Conservation (phyloP, 2,797 vertebrate genomes). For the Tokudaia tokunoshimensis region DNA sequence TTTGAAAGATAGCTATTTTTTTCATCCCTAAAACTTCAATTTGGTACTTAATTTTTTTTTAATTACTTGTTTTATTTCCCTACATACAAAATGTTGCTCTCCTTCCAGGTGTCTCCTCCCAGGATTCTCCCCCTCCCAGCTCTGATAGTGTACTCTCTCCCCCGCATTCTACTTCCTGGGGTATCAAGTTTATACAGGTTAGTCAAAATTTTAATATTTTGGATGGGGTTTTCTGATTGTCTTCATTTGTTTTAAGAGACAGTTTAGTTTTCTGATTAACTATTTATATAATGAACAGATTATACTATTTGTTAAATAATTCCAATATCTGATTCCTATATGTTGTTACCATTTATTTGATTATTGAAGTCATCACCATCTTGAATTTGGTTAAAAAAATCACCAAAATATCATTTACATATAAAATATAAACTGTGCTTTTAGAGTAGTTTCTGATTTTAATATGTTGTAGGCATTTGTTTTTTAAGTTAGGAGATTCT, state of each 20-base stretch:
- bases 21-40: neutral
- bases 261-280: neutral
- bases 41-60: neutral
- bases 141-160: neutral
- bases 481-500: neutral
- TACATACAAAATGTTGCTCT: too few species aligned
- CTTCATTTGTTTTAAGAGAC: neutral
- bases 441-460: neutral
- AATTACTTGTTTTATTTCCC: too few species aligned
- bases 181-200: neutral
- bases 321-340: neutral
- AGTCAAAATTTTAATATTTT: neutral
- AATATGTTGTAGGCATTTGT: neutral
- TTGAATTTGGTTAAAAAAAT: neutral
- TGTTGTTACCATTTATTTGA: neutral
- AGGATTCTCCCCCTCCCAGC: too few species aligned
- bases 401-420: neutral
- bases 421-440: neutral
- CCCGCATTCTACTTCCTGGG: neutral
- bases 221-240: neutral
- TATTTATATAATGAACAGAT: neutral
- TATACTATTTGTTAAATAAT: neutral
- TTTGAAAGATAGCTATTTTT: neutral
- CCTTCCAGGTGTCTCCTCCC: too few species aligned
- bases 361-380: neutral